Evolutionary conservation across 2,113 vertebrate species (phyloP), one percentile per base, ranked within the genome.

Genomic region (Picathartes gymnocephalus): DNA sequence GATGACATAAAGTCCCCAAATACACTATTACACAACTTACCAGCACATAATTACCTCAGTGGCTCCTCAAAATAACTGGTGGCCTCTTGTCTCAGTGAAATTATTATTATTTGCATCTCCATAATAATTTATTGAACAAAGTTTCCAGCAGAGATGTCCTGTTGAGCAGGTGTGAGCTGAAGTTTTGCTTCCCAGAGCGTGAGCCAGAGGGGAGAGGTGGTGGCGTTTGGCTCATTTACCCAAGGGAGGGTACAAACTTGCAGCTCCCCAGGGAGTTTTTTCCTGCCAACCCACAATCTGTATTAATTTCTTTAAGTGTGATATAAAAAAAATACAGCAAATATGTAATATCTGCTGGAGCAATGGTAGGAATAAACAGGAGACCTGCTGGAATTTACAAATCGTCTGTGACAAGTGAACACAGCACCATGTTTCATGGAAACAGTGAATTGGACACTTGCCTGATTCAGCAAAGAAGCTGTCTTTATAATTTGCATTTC

Each of bases 331-430:
- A 40, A 42, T 40, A 42, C 31, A 57, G 81, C 6, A 83, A 94
- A 88, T 81, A 68, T 57, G 18, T 18, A 53, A 30, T 91, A 95
- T 80, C 85, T 95, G 85, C 73, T 77, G 39, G 44, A 73, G 53
- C 4, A 2, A 83, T 30, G 37, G 24, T 13, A 17, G 13, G 45
- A 71, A 25, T 18, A 64, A 87, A 69, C 58, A 61, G 76, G n/a
- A 92, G 70, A 81, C 66, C 71, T 86, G 64, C 11, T 72, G 37
- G 87, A 73, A 90, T 79, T 93, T 88, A 94, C 88, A 95, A 74
- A 97, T 96, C 7, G 24, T 37, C 71, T 84, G 37, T 85, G 96
- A 96, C 97, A 97, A 93, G 77, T 89, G 74, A 95, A 53, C 86
- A 81, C 47, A 87, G 93, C 37, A 71, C 65, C 62, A 79, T 21